Evolutionary conservation across 2,113 vertebrate species (phyloP).

Genomic region (Sturnira hondurensis): DNA sequence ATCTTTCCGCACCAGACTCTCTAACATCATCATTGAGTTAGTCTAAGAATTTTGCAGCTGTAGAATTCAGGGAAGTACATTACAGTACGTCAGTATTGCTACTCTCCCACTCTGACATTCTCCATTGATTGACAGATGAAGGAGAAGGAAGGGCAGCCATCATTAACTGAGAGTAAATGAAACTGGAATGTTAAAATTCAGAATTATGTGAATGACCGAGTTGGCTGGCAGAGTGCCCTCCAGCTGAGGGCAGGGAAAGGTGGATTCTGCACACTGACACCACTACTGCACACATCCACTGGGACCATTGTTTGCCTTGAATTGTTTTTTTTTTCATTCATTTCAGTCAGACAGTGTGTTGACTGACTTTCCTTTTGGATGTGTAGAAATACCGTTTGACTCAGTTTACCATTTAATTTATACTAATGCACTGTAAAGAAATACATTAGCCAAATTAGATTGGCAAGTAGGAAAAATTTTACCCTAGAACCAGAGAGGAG

Average conservation of each 20-base stretch:
- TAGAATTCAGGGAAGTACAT: slow-evolving; percentile 35
- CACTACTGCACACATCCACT: background rate
- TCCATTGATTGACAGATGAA: slow-evolving; percentile 57
- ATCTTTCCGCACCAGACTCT: slow-evolving; percentile 2
- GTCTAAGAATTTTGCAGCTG: slow-evolving; percentile 5
- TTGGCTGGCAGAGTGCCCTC: slow-evolving; percentile 18
- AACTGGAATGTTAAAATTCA: slow-evolving; percentile 59
- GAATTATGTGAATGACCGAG: slow-evolving; percentile 53
- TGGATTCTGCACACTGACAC: slow-evolving; percentile 34
- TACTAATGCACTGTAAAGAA: slow-evolving; percentile 31
- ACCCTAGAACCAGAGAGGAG: background rate
- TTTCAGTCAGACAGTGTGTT: slow-evolving; percentile 41
- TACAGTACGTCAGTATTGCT: slow-evolving; percentile 45
- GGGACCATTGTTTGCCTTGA: slow-evolving; percentile 36
- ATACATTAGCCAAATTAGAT: slow-evolving; percentile 37
- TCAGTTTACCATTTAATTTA: slow-evolving; percentile 61
- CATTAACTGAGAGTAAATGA: slow-evolving; percentile 64
- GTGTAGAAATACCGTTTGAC: slow-evolving; percentile 19
- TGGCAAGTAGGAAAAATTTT: slow-evolving; percentile 21
- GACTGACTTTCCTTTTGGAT: slow-evolving; percentile 49
- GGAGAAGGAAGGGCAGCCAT: slow-evolving; percentile 54
- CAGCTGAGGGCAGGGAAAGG: slow-evolving; percentile 34
- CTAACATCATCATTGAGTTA: slow-evolving; percentile 27
- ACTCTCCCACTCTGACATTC: slow-evolving; percentile 49
- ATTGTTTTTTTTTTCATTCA: slow-evolving; percentile 58